Evolutionary conservation across 2,797 vertebrate species (phyloP).

Genomic region (Pipistrellus pygmaeus): DNA sequence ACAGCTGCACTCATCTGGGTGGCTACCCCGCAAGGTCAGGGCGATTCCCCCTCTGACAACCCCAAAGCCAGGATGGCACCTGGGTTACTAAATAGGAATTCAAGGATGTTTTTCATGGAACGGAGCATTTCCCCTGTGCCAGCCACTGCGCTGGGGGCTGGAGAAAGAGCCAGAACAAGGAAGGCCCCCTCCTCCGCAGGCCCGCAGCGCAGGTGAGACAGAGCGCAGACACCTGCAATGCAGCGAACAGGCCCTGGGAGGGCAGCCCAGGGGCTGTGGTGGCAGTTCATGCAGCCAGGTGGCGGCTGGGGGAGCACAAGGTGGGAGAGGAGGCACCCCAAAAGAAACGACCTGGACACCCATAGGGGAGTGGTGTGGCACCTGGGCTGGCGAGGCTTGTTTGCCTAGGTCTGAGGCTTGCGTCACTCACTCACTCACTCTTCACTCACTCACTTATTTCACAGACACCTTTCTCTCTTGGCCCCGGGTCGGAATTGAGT

Average conservation of each 20-base stretch:
- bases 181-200: not conserved
- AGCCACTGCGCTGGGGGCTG: not conserved
- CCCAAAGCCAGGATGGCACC: not conserved
- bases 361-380: not conserved
- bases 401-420: not conserved
- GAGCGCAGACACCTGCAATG: not conserved
- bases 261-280: not conserved
- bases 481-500: not conserved
- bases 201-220: not conserved
- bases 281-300: not conserved
- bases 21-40: not conserved
- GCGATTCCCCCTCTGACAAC: not conserved
- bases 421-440: not conserved
- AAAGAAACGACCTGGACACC: not conserved
- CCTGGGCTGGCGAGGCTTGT: not conserved
- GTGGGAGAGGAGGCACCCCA: not conserved
- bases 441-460: not conserved
- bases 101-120: not conserved
- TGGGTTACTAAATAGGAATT: not conserved
- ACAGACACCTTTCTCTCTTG: not conserved
- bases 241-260: not conserved
- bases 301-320: no score
- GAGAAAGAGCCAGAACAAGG: not conserved
- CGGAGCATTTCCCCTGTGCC: not conserved
- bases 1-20: not conserved